Base-by-base conservation (phyloP, 2,888 invertebrate genomes). In the Latheticus oryzae region DNA sequence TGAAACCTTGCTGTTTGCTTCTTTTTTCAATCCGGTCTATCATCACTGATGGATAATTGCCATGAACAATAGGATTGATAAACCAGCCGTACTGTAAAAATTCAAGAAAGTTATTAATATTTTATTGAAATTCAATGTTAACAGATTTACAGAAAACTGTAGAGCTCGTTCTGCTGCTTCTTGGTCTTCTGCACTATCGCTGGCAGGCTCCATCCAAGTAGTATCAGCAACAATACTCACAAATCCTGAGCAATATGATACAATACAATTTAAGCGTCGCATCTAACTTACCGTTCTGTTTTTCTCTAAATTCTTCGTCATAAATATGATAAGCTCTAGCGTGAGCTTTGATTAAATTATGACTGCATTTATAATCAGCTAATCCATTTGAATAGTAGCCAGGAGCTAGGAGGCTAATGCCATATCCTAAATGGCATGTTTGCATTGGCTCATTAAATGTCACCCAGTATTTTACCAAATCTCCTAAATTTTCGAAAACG, bases 41-140 rank as follows among this genome's bases (percentile, higher is more conserved):
- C 87, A 90, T 87, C 0, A 85, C 69, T 37, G 80, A 75, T 0
- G 89, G 89, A 72, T 88, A 90, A 74, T 88, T 85, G 0, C 89
- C 89, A 0, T 75, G 68, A 72, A 86, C 85, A 21, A 90, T 85
- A 1, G 90, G 87, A 73, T 89, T 57, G 2, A 65, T 67, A 24
- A 48, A 66, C 68, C 67, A 69, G 7, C 70, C 69, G 19, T 63
- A 62, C 70, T 70, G 33, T 11, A 58, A 63, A 28, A 57, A 58
- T 11, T 21, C 11, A 13, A 23, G 5, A 13, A 32, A 5, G n/a
- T n/a, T n/a, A n/a, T n/a, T n/a, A n/a, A n/a, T n/a, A n/a, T n/a
- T n/a, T n/a, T n/a, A n/a, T n/a, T n/a, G n/a, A n/a, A n/a, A n/a
- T n/a, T n/a, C n/a, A n/a, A n/a, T n/a, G n/a, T n/a, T n/a, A n/a